Conservation (phyloP, 2,113 vertebrate species). For the Lipophrys pholis region DNA sequence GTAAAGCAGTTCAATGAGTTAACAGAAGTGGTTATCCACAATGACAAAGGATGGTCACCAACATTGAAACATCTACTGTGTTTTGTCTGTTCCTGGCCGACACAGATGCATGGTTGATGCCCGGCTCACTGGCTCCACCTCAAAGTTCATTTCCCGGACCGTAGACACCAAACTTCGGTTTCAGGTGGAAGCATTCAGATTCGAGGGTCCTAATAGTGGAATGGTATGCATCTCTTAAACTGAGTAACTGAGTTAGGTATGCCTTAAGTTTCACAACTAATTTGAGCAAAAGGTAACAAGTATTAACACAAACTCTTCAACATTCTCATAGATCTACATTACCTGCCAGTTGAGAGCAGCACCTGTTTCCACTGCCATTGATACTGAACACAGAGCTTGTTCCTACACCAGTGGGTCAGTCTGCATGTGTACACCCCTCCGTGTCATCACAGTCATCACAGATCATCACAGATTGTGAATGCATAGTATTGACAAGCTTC, state of each 20-base stretch:
- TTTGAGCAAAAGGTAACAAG: not conserved
- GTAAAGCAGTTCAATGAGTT: slow-evolving; percentile 46
- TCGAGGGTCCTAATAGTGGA: slow-evolving; percentile 43
- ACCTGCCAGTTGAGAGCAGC: slow-evolving; percentile 78
- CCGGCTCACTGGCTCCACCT: slow-evolving; percentile 63
- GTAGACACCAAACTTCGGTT: slow-evolving; percentile 69
- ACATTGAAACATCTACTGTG: not conserved
- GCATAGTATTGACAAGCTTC: not conserved
- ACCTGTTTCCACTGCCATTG: not conserved
- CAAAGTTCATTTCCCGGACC: slow-evolving; percentile 66
- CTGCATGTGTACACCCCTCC: not conserved
- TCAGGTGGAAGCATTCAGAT: slow-evolving; percentile 77
- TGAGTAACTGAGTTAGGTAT: not conserved
- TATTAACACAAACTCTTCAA: not conserved
- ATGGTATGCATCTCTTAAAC: slow-evolving; percentile 29
- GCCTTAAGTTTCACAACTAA: not conserved
- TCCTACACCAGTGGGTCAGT: slow-evolving; percentile 67
- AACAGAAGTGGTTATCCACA: not conserved
- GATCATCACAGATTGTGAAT: not conserved
- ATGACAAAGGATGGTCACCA: not conserved
- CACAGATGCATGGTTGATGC: slow-evolving; percentile 79
- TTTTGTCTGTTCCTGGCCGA: not conserved
- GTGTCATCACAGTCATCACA: too few relatives aligned
- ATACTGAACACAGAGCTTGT: slow-evolving; percentile 70
- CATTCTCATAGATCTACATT: slow-evolving; percentile 73